Evolutionary conservation across 1,140 invertebrate species (phyloP).

Genomic region (Delia radicum): DNA sequence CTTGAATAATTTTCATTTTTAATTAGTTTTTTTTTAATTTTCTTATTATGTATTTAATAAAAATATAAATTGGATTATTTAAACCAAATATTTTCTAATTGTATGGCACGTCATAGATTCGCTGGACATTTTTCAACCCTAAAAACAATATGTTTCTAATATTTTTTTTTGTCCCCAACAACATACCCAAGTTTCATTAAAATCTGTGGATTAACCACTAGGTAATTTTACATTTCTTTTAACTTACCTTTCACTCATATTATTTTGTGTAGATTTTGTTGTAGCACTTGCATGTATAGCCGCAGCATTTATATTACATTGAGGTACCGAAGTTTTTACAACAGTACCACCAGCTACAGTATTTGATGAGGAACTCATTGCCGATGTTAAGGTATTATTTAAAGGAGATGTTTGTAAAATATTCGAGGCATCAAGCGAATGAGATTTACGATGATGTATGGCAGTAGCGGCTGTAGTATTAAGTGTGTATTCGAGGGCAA

Average conservation of each 20-base stretch:
- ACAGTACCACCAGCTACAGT: constrained; percentile 4
- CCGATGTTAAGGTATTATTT: neutral
- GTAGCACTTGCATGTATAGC: constrained; percentile 51
- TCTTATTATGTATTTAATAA: too few relatives aligned
- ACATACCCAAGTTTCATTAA: too few relatives aligned
- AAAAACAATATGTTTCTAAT: too few relatives aligned
- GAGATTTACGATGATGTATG: constrained; percentile 73
- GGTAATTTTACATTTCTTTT: too few relatives aligned
- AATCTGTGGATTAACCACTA: too few relatives aligned
- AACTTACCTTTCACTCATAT: constrained; percentile 46
- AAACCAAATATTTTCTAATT: too few relatives aligned
- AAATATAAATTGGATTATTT: too few relatives aligned
- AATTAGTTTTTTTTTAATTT: too few relatives aligned
- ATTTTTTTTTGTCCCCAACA: too few relatives aligned
- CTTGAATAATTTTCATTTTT: too few relatives aligned
- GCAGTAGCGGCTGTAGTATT: constrained; percentile 32
- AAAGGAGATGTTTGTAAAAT: constrained; percentile 38
- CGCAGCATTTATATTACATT: constrained; percentile 39
- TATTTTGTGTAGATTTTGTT: constrained; percentile 42
- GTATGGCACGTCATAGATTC: too few relatives aligned
- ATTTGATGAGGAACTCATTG: constrained; percentile 29
- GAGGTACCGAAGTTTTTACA: neutral
- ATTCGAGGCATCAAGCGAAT: constrained; percentile 71
- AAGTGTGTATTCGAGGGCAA: constrained; percentile 1
- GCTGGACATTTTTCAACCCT: too few relatives aligned